A percentile compares a stretch with the other conserved stretches of the same genome.
Conservation (phyloP, 2,797 vertebrate species). For the Chrysocyon brachyurus region DNA sequence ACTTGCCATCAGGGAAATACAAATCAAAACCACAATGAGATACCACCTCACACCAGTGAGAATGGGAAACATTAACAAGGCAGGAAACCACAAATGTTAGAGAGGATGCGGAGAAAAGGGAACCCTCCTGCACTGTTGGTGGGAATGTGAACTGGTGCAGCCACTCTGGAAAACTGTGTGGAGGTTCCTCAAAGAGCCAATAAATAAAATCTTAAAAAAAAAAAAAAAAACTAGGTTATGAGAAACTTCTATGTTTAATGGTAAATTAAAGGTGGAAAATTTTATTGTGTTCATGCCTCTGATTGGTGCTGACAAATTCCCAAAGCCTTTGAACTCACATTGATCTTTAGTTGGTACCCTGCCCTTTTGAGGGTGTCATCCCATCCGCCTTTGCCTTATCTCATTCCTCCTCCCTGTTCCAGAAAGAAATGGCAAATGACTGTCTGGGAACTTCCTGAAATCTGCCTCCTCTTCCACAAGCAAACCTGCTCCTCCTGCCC, state of each 20-base stretch:
- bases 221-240: neutral
- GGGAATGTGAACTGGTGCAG: too few species aligned
- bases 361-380: neutral
- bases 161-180: too few species aligned
- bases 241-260: neutral
- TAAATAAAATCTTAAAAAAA: too few species aligned
- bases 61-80: too few species aligned
- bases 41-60: too few species aligned
- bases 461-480: slow-evolving; percentile 58
- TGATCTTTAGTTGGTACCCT: neutral
- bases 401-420: slow-evolving; percentile 57
- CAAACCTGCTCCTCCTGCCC: slow-evolving; percentile 64
- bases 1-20: too few species aligned
- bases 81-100: too few species aligned
- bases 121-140: too few species aligned
- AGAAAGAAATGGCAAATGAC: slow-evolving; percentile 14
- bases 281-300: neutral
- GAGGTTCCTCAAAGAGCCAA: too few species aligned
- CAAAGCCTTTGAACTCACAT: neutral
- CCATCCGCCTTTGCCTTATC: slow-evolving; percentile 9
- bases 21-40: too few species aligned
- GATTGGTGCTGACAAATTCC: neutral
- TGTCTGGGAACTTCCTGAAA: slow-evolving; percentile 74
- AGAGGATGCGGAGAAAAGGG: too few species aligned
- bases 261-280: neutral